Conservation (phyloP, 1,140 invertebrate genomes). For the Pissodes strobi region DNA sequence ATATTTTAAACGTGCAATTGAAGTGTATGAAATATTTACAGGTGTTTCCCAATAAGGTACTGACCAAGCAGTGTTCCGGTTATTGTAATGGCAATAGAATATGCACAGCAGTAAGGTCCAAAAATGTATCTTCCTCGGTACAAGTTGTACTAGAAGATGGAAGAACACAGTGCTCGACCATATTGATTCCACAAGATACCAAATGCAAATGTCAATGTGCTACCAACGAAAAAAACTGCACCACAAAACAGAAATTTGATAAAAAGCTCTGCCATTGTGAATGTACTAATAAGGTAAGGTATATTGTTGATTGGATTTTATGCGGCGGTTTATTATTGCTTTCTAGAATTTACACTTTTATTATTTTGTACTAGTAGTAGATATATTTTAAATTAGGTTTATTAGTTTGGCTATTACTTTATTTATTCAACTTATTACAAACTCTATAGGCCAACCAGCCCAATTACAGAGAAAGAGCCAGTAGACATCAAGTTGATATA, state of each 20-base stretch:
- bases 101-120: slow-evolving; percentile 32
- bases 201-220: slow-evolving; percentile 43
- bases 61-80: slow-evolving; percentile 59
- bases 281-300: slow-evolving; percentile 42
- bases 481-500: too few relatives aligned
- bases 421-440: too few relatives aligned
- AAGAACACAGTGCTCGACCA: slow-evolving; percentile 32
- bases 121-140: slow-evolving; percentile 34
- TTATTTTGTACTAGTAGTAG: too few relatives aligned
- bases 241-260: slow-evolving; percentile 35
- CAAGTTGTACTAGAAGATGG: slow-evolving; percentile 19
- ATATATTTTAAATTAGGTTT: too few relatives aligned
- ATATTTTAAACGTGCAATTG: too few relatives aligned
- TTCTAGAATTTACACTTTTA: too few relatives aligned
- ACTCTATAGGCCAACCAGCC: too few relatives aligned
- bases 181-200: slow-evolving; percentile 39
- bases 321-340: too few relatives aligned
- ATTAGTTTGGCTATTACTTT: too few relatives aligned
- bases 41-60: slow-evolving; percentile 57
- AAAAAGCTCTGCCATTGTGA: slow-evolving; percentile 41
- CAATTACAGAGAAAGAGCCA: too few relatives aligned
- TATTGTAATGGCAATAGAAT: slow-evolving; percentile 54
- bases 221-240: slow-evolving; percentile 35
- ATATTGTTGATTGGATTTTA: too few relatives aligned
- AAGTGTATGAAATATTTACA: too few relatives aligned